Evolutionary conservation across 2,113 vertebrate species (phyloP).

Genomic region (Cebidichthys violaceus): DNA sequence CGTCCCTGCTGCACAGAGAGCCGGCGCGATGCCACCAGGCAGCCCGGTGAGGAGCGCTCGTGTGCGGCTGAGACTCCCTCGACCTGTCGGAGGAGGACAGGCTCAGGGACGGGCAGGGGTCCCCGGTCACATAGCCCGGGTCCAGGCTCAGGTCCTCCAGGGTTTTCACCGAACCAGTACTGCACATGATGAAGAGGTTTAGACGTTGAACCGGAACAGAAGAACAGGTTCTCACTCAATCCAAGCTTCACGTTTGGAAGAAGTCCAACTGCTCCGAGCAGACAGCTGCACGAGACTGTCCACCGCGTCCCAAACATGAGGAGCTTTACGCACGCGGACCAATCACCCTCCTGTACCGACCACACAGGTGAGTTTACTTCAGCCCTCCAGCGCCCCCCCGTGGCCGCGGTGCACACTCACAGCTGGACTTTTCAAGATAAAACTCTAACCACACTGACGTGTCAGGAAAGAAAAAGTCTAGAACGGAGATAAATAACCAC

Average conservation of each 20-base stretch:
- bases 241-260: neutral
- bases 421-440: neutral
- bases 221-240: neutral
- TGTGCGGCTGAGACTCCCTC: slow-evolving; percentile 83
- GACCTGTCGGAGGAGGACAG: slow-evolving; percentile 90
- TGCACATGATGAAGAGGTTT: slow-evolving; percentile 82
- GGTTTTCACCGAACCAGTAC: slow-evolving; percentile 86
- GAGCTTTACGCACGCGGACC: slow-evolving; percentile 29
- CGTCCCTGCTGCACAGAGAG: slow-evolving; percentile 91
- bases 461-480: no score
- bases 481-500: no score
- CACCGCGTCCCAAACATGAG: neutral
- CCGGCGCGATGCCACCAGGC: slow-evolving; percentile 89
- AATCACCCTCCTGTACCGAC: slow-evolving; percentile 10
- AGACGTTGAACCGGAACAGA: neutral
- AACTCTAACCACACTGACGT: no score
- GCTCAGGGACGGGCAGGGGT: slow-evolving; percentile 90
- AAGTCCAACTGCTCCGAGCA: neutral
- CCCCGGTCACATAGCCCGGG: slow-evolving; percentile 92
- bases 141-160: slow-evolving; percentile 93
- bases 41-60: slow-evolving; percentile 83
- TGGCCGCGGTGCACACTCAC: neutral
- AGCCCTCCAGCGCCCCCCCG: slow-evolving; percentile 27
- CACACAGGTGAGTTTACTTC: neutral
- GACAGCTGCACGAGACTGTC: slow-evolving; percentile 1